A percentile compares a stretch with the other conserved stretches of the same genome.
phyloP scores from a whole-genome alignment of 2,113 vertebrate genomes.

The Taurulus bubalis region DNA sequence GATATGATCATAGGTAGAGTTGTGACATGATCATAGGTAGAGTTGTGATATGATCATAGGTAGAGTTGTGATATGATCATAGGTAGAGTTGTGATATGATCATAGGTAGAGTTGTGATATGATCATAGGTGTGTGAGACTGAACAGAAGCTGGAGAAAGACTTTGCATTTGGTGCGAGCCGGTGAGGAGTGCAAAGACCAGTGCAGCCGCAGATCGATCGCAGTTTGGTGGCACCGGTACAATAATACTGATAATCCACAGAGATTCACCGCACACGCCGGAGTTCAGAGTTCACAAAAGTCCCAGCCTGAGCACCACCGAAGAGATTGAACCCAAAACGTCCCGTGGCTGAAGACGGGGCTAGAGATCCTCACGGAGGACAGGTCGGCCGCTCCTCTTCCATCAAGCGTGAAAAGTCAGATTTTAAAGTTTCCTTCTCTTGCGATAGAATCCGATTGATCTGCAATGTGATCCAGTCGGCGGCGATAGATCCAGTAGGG shows the following conservation, averaged over 20 bases:
- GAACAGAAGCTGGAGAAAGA: too few relatives aligned
- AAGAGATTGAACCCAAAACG: neutral
- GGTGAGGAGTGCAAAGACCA: constrained; percentile 67
- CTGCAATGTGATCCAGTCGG: constrained; percentile 8
- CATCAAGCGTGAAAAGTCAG: constrained; percentile 16
- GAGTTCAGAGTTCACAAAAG: constrained; percentile 35
- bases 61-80: too few relatives aligned
- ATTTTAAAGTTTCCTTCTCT: constrained; percentile 41
- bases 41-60: too few relatives aligned
- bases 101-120: too few relatives aligned
- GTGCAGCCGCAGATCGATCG: too few relatives aligned
- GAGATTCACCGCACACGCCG: constrained; percentile 29
- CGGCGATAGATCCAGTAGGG: neutral
- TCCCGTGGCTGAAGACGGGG: constrained; percentile 2
- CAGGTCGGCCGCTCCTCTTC: constrained; percentile 46
- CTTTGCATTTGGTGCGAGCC: constrained; percentile 57
- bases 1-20: too few relatives aligned
- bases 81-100: too few relatives aligned
- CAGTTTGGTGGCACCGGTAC: constrained; percentile 41
- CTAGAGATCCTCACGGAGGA: constrained; percentile 81
- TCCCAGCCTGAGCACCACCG: constrained; percentile 55
- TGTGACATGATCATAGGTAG: too few relatives aligned
- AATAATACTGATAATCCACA: constrained; percentile 67
- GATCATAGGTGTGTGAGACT: too few relatives aligned
- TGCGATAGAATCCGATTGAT: constrained; percentile 19